Conservation (phyloP, 1,140 invertebrate species). For the Eubasilissa regina region DNA sequence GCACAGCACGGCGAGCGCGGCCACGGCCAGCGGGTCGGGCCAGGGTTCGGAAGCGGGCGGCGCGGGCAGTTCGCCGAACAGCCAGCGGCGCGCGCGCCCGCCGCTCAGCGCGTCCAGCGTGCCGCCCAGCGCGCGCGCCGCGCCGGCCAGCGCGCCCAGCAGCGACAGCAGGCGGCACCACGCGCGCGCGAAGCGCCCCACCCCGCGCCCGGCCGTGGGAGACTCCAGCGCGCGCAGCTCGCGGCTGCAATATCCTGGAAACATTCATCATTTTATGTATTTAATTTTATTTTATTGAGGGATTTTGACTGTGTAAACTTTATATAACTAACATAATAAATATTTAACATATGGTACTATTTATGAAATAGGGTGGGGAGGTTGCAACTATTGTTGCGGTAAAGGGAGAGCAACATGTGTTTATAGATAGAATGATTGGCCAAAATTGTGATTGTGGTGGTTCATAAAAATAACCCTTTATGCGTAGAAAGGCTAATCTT, state of each 20-base stretch:
- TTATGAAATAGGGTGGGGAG: too few species aligned
- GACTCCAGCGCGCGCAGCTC: constrained; percentile 54
- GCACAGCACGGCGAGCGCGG: constrained; percentile 77
- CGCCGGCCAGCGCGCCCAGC: constrained; percentile 76
- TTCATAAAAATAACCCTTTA: too few species aligned
- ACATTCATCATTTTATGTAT: too few species aligned
- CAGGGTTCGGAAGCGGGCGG: constrained; percentile 75
- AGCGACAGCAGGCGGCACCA: constrained; percentile 77
- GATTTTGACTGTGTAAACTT: too few species aligned
- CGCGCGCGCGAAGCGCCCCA: constrained; percentile 72
- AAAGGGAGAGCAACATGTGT: too few species aligned
- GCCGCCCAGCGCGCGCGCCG: constrained; percentile 76
- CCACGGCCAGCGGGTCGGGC: constrained; percentile 80
- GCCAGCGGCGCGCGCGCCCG: constrained; percentile 73
- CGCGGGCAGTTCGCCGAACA: constrained; percentile 73
- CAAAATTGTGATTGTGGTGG: too few species aligned
- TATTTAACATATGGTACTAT: too few species aligned
- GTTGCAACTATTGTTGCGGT: too few species aligned
- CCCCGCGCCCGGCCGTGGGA: constrained; percentile 64
- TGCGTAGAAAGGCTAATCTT: too few species aligned
- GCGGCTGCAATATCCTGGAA: constrained; percentile 35
- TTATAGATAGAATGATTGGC: too few species aligned
- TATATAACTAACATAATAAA: too few species aligned
- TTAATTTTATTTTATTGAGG: too few species aligned
- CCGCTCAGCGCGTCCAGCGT: constrained; percentile 79